Conservation (phyloP, 2,888 invertebrate genomes). For the Orgyia antiqua region DNA sequence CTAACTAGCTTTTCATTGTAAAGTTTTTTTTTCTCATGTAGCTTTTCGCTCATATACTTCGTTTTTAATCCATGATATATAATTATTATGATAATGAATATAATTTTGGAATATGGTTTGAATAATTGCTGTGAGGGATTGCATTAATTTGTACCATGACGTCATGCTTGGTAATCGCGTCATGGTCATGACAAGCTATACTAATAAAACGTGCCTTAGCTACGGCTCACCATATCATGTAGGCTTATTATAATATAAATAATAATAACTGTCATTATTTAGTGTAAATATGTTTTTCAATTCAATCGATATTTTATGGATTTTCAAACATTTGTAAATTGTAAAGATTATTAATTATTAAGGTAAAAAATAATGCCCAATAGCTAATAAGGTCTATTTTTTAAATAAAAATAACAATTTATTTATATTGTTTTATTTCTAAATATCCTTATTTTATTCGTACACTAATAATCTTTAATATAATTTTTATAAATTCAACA, state of each 20-base stretch:
- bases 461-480: too few species aligned
- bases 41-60: conserved; percentile 47
- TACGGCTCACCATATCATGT: conserved; percentile 72
- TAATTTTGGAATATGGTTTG: conserved; percentile 45
- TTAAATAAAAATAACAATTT: conserved; percentile 76
- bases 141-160: conserved; percentile 1
- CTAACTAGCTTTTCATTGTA: conserved; percentile 73
- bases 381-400: conserved; percentile 75
- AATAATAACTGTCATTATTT: conserved; percentile 67
- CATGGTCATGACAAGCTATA: conserved; percentile 39
- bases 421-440: conserved; percentile 62
- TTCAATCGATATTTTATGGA: conserved; percentile 77
- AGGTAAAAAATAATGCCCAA: conserved; percentile 69
- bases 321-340: conserved; percentile 78
- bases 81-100: conserved; percentile 45
- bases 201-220: conserved; percentile 72
- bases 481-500: too few species aligned
- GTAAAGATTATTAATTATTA: conserved; percentile 78
- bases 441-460: too few species aligned
- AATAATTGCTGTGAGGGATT: conserved; percentile 26
- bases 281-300: conserved; percentile 76
- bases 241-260: conserved; percentile 49
- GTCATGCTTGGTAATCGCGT: conserved; percentile 4
- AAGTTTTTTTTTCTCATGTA: conserved; percentile 43
- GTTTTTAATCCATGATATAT: conserved; percentile 44